phyloP scores from a whole-genome alignment of 2,113 vertebrate species.

The Albula goreensis region DNA sequence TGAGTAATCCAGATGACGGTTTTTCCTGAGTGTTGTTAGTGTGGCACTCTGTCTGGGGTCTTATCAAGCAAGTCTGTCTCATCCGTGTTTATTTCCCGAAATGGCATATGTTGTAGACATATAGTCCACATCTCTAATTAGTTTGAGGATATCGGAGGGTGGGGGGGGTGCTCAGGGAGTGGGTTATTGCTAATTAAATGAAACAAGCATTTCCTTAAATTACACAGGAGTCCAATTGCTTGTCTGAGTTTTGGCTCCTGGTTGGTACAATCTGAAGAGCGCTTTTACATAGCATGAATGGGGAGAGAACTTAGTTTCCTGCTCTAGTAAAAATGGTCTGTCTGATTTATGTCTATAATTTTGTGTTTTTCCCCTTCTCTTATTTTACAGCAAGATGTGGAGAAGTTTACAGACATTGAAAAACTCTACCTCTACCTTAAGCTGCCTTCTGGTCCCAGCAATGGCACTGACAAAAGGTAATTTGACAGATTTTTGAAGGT shows the following conservation, averaged over 20 bases:
- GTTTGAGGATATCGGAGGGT: background rate
- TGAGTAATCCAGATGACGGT: too few species aligned
- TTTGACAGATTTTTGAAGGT: background rate
- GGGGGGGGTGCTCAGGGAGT: background rate
- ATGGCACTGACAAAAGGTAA: constrained; percentile 95
- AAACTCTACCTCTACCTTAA: constrained; percentile 99
- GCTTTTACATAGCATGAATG: background rate
- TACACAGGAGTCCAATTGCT: too few species aligned
- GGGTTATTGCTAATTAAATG: background rate
- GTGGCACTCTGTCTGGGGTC: background rate
- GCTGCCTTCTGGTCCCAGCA: constrained; percentile 99
- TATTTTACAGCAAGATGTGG: constrained; percentile 94
- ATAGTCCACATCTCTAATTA: background rate
- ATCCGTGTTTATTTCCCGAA: background rate
- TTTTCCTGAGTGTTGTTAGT: background rate
- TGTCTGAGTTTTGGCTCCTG: too few species aligned
- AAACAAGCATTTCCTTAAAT: background rate
- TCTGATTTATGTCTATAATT: background rate
- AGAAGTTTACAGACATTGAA: constrained; percentile 99
- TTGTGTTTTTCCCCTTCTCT: background rate
- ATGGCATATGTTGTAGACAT: background rate
- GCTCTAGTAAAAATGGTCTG: background rate
- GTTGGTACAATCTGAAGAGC: too few species aligned
- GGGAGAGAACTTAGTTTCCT: background rate
- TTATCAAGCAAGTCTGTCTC: background rate